phyloP scores from a whole-genome alignment of 2,888 invertebrate genomes.

The Nemotelus nigrinus region DNA sequence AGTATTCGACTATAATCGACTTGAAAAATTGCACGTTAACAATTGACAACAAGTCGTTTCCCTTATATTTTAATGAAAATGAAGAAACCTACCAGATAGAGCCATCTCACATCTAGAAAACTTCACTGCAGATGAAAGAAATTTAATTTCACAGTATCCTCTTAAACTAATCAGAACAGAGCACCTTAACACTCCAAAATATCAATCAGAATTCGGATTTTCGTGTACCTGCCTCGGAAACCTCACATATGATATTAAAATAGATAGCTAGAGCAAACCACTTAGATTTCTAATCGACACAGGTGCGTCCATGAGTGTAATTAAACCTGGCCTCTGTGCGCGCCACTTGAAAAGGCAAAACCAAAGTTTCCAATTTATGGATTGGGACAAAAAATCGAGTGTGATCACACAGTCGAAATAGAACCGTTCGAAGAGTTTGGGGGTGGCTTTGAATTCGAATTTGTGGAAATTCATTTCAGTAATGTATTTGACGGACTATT shows the following conservation, averaged over 20 bases:
- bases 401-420: neutral
- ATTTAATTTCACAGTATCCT: neutral
- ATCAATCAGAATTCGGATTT: neutral
- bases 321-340: neutral
- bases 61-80: neutral
- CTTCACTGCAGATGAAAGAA: neutral
- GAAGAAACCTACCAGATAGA: neutral
- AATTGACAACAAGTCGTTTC: neutral
- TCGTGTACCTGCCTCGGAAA: neutral
- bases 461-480: no score
- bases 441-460: no score
- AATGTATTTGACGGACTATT: neutral
- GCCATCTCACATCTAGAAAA: neutral
- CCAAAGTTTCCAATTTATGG: neutral
- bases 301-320: neutral
- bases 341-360: neutral
- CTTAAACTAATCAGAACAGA: neutral
- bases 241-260: neutral
- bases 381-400: neutral
- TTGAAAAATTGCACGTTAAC: neutral
- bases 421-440: neutral
- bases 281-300: neutral
- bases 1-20: neutral
- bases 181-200: neutral
- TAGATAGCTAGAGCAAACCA: neutral